A percentile compares a stretch with the other conserved stretches of the same genome.
Evolutionary conservation across 2,888 invertebrate genomes (phyloP).

Genomic region (Oxycera nigricornis): DNA sequence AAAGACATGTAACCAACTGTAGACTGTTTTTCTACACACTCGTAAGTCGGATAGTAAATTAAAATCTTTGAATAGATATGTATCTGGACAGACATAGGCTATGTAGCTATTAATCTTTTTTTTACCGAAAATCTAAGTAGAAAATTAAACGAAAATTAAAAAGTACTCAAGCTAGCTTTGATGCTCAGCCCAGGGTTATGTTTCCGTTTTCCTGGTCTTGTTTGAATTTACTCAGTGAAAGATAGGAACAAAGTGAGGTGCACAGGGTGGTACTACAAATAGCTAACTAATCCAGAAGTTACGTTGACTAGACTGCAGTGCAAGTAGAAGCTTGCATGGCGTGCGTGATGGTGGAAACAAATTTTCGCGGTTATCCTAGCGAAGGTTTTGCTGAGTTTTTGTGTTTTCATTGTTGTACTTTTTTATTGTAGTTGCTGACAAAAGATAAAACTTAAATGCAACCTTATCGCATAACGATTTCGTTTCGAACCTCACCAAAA

Average conservation of each 20-base stretch:
- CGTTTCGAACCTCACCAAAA: background rate
- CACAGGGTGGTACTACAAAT: constrained; percentile 25
- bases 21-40: no score
- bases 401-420: constrained; percentile 29
- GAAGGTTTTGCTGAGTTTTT: background rate
- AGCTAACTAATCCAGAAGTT: background rate
- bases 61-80: no score
- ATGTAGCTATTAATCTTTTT: background rate
- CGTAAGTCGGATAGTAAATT: no score
- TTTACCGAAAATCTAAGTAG: constrained; percentile 7
- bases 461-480: background rate
- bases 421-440: constrained; percentile 27
- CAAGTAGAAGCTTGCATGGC: background rate
- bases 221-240: background rate
- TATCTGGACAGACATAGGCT: background rate
- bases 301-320: no score
- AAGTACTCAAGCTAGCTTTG: constrained; percentile 5
- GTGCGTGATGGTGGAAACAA: background rate
- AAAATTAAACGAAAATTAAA: constrained; percentile 32
- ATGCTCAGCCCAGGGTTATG: background rate
- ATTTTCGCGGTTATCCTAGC: constrained; percentile 31
- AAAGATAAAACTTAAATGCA: constrained; percentile 36
- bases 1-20: no score
- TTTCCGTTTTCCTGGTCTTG: background rate
- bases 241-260: background rate